A percentile compares a stretch with the other conserved stretches of the same genome.
These are phyloP conservation scores for Antechinus stuartii DNA, from an alignment of 2,113 vertebrate genomes.

Conservation along the genomic window DNA sequence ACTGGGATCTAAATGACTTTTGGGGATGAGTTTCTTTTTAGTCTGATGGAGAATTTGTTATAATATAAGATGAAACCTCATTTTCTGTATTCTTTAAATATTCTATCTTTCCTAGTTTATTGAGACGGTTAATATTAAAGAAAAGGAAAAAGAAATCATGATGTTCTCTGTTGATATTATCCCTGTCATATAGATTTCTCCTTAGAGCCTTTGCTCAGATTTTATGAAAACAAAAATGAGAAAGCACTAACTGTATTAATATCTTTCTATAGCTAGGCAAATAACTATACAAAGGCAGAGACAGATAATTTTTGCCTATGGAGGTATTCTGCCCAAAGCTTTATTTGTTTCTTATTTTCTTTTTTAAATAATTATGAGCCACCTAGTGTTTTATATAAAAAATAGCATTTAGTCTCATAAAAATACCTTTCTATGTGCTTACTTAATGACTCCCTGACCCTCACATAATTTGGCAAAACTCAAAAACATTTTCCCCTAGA, in stretches of 20 bases:
- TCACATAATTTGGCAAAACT: slow-evolving; percentile 18
- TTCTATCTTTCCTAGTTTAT: neutral
- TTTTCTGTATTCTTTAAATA: slow-evolving; percentile 8
- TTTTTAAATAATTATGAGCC: slow-evolving; percentile 34
- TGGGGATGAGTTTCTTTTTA: neutral
- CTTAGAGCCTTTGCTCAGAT: neutral
- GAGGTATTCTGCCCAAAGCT: neutral
- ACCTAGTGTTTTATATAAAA: neutral
- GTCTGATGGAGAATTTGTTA: slow-evolving; percentile 5
- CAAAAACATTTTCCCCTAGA: neutral
- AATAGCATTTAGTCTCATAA: slow-evolving; percentile 8
- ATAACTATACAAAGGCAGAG: slow-evolving; percentile 6
- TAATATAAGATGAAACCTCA: slow-evolving; percentile 33
- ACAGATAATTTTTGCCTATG: slow-evolving; percentile 3
- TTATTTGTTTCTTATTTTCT: neutral
- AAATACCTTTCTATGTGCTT: slow-evolving; percentile 10
- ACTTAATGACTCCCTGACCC: slow-evolving; percentile 16
- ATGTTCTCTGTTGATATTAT: neutral
- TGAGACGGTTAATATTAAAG: slow-evolving; percentile 31
- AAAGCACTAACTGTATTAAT: neutral
- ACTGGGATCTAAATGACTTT: slow-evolving; percentile 37
- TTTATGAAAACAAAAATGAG: slow-evolving; percentile 16
- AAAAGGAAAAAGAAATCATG: slow-evolving; percentile 1
- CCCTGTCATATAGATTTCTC: neutral
- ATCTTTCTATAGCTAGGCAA: neutral